A percentile compares a stretch with the other conserved stretches of the same genome.
Evolutionary conservation across 2,113 vertebrate species (phyloP).

Genomic region (Gallinago undulata): DNA sequence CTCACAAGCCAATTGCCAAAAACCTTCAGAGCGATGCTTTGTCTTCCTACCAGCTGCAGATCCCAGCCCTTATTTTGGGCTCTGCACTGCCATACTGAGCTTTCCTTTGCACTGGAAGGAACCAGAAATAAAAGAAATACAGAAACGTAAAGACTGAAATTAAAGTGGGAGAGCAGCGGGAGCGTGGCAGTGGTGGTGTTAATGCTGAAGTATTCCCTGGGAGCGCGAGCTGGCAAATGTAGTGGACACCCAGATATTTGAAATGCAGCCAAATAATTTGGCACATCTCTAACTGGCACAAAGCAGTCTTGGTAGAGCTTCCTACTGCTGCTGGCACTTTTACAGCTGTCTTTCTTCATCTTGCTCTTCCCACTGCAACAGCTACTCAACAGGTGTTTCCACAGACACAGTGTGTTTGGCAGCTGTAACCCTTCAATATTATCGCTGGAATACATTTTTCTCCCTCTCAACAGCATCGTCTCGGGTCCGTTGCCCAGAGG

Average conservation of each 20-base stretch:
- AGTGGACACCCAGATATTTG: slow-evolving; percentile 81
- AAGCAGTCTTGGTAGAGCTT: slow-evolving; percentile 67
- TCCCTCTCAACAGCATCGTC: neutral
- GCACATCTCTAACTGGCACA: slow-evolving; percentile 78
- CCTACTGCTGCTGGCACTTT: slow-evolving; percentile 78
- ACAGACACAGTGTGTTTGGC: slow-evolving; percentile 76
- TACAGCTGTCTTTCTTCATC: slow-evolving; percentile 81
- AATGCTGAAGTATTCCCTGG: slow-evolving; percentile 72
- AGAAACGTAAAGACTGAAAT: neutral
- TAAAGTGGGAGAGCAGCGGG: slow-evolving; percentile 2
- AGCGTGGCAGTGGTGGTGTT: slow-evolving; percentile 52
- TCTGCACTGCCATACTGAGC: slow-evolving; percentile 25
- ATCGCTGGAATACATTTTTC: slow-evolving; percentile 72
- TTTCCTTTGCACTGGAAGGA: slow-evolving; percentile 18
- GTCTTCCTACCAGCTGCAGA: slow-evolving; percentile 27
- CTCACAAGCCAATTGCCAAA: slow-evolving; percentile 57
- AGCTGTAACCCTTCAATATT: slow-evolving; percentile 72
- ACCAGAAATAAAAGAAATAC: neutral
- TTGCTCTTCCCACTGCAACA: slow-evolving; percentile 65
- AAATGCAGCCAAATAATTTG: slow-evolving; percentile 76
- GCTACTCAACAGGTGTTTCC: slow-evolving; percentile 82
- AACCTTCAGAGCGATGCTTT: slow-evolving; percentile 13
- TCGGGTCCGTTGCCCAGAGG: slow-evolving; percentile 32
- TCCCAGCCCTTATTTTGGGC: slow-evolving; percentile 34
- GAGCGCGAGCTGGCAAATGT: slow-evolving; percentile 71